Base-by-base conservation (phyloP, 2,113 vertebrate species). In the Daubentonia madagascariensis region DNA sequence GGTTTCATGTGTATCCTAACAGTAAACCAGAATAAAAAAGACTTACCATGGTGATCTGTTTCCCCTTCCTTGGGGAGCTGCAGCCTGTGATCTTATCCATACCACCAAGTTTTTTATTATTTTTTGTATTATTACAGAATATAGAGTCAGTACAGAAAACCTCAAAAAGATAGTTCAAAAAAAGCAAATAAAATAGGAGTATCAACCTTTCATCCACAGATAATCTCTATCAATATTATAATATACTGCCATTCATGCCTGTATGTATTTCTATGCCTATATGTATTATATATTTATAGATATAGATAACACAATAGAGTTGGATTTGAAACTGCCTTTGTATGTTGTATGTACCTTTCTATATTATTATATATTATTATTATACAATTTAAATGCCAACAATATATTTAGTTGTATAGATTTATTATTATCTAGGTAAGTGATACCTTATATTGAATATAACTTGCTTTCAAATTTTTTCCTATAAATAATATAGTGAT, bases 111-210 rank as follows among this genome's bases (percentile, higher is more conserved):
- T 78, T 81, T 57, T 73, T 35, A 73, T 57, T 94, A 70, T 86
- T 45, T 70, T 96, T 86, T 54, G 28, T 70, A 52, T 94, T 70
- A 85, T 92, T 95, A 84, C 1, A 67, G 28, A 95, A 79, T 61
- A 85, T 20, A 78, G 8, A 3, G 4, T 83, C 59, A 92, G n/a
- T 83, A 81, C 4, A 83, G 22, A 73, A 96, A 93, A 92, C 11
- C 3, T 90, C 18, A 57, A 65, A 94, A 90, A 87, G n/a, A 79
- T 86, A 84, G 4, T 16, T 70, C 35, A 95, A 90, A 92, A 85
- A 43, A 94, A 80, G 32, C 68, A 70, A 88, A 96, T 59, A 68
- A 96, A 59, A 78, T 23, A 89, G 37, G 63, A 80, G 16, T 80
- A 65, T 70, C 90, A 84, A 32, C 3, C 45, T 91, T 1, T 6